Conservation (phyloP, 37 sponge, comb jelly and placozoan species). For the Haliclona indistincta region DNA sequence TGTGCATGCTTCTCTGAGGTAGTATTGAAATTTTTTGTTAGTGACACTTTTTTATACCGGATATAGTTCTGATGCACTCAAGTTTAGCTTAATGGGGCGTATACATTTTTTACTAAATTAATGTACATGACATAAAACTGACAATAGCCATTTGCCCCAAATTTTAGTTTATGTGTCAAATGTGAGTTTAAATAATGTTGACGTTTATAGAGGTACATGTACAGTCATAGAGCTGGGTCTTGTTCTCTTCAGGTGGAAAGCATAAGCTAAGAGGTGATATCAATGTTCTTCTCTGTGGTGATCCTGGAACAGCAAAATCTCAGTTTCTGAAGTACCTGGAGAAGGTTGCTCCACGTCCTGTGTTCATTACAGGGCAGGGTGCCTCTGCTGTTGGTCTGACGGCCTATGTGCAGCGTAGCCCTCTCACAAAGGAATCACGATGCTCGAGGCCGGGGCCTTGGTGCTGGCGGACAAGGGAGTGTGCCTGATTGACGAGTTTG, state of each 20-base stretch:
- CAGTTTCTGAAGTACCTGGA: constrained; percentile 99
- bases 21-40: no score
- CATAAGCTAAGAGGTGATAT: constrained; percentile 98
- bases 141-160: no score
- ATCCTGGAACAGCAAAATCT: constrained; percentile 99
- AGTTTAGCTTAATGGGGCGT: no score
- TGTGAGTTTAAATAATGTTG: no score
- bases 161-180: no score
- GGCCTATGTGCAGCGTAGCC: constrained; percentile 95
- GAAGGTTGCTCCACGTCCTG: constrained; percentile 94
- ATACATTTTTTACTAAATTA: no score
- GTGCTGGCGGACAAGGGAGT: constrained; percentile 99
- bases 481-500: constrained; percentile 99
- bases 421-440: constrained; percentile 98
- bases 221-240: no score
- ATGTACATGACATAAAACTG: no score
- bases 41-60: no score
- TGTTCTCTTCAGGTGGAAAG: constrained; percentile 84
- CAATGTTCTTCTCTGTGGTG: constrained; percentile 95
- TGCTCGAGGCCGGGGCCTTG: constrained; percentile 98
- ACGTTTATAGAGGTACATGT: no score
- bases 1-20: no score
- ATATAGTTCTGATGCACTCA: no score
- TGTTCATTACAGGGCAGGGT: constrained; percentile 99
- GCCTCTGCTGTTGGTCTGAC: constrained; percentile 98